Conservation (phyloP, 2,888 invertebrate genomes). For the Melanostoma scalare region DNA sequence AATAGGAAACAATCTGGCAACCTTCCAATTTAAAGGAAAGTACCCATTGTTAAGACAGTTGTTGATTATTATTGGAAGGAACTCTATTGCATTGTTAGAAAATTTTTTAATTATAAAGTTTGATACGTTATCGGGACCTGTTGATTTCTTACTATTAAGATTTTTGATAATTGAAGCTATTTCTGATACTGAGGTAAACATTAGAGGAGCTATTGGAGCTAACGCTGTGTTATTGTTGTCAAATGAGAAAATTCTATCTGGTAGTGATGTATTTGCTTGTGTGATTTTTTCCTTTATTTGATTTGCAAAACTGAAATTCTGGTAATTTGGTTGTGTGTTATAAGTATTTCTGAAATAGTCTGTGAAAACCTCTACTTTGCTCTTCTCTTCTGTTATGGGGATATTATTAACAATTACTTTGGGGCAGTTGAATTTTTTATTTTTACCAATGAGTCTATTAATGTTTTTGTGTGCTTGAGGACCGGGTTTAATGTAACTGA, state of each 20-base stretch:
- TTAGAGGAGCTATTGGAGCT: not conserved
- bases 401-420: not conserved
- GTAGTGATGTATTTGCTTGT: not conserved
- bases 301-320: not conserved
- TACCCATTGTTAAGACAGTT: not conserved
- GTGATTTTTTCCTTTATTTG: not conserved
- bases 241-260: not conserved
- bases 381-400: not conserved
- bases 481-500: not conserved
- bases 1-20: not conserved
- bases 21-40: constrained; percentile 12
- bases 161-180: not conserved
- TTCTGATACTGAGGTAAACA: not conserved
- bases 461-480: constrained; percentile 6
- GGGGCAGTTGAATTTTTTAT: not conserved
- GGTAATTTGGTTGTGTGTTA: not conserved
- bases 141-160: not conserved
- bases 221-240: not conserved
- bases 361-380: not conserved
- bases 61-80: not conserved
- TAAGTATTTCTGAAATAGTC: constrained; percentile 1
- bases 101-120: constrained; percentile 11
- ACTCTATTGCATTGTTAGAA: not conserved
- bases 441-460: not conserved
- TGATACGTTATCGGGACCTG: not conserved